Percentiles rank a stretch among this genome's conserved stretches.
phyloP scores from a whole-genome alignment of 2,113 vertebrate genomes.

The Trogon surrucura region DNA sequence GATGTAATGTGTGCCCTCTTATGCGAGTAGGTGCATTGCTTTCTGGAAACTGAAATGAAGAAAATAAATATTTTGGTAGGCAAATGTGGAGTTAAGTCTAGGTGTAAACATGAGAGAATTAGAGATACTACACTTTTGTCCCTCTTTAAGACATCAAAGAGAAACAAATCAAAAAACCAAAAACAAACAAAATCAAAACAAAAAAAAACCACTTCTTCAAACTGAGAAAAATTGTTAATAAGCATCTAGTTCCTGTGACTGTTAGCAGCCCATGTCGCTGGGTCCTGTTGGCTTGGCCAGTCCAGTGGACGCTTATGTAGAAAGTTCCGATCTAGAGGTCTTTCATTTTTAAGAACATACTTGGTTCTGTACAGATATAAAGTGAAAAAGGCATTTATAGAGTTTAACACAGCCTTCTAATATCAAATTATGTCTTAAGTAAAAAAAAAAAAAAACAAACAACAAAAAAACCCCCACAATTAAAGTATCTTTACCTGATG shows the following conservation, averaged over 20 bases:
- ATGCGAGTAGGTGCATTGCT: not conserved
- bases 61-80: not conserved
- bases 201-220: not conserved
- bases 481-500: not conserved
- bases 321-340: not conserved
- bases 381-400: not conserved
- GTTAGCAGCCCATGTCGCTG: not conserved
- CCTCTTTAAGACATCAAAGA: not conserved
- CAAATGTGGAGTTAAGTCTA: not conserved
- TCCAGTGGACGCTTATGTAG: not conserved
- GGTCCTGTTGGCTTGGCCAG: not conserved
- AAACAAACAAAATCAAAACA: accelerated
- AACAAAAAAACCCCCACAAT: too few species aligned
- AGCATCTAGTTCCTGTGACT: not conserved
- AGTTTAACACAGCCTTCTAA: not conserved
- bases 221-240: not conserved
- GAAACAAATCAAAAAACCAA: not conserved
- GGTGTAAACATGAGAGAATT: not conserved
- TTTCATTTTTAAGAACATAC: not conserved
- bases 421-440: not conserved
- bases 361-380: not conserved
- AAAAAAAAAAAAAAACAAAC: not conserved
- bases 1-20: not conserved
- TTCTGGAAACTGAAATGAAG: not conserved
- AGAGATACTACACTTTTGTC: not conserved